Base-by-base conservation (phyloP, 2,113 vertebrate species). In the Oreochromis spilurus region DNA sequence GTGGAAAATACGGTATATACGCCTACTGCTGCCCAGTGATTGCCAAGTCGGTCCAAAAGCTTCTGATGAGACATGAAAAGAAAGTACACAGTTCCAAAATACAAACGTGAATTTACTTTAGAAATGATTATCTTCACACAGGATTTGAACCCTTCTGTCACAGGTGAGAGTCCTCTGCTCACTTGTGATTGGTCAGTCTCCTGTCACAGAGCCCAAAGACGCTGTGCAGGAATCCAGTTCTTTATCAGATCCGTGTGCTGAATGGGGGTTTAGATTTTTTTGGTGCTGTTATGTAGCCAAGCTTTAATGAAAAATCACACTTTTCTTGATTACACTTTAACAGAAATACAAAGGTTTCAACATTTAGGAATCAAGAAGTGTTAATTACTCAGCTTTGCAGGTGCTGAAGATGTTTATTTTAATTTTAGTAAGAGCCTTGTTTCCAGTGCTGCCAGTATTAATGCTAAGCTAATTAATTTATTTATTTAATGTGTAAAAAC, bases 391-490 rank as follows among this genome's bases (percentile, higher is more conserved):
- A 70, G 36, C 36, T 70, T 43, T 43, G 36, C 36, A 70, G n/a
- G 36, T 43, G 16, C 62, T 24, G 0, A 70, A 70, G 36, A 70
- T 21, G 36, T 14, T 24, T 70, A 70, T 9, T 43, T 70, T 13
- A 70, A 70, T 36, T 70, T 21, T 40, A 65, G 7, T 2, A 14
- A 43, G 62, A 67, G 34, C 62, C 2, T 40, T 2, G 62, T 70
- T 70, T 70, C 36, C 62, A 3, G 19, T 70, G 62, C n/a, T 70
- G 0, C n/a, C 1, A 67, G 36, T 24, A 9, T 0, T 67, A 40
- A 2, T 67, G 62, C 2, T 67, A 0, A 67, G 0, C 36, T 67
- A 70, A 40, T 11, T 2, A 0, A 62, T 11, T 11, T 0, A 0
- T 21, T 65, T 0, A 67, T 67, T 13, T 67, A 40, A 70, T 43